Evolutionary conservation across 2,888 invertebrate genomes (phyloP).

Genomic region (Athetis lepigone): DNA sequence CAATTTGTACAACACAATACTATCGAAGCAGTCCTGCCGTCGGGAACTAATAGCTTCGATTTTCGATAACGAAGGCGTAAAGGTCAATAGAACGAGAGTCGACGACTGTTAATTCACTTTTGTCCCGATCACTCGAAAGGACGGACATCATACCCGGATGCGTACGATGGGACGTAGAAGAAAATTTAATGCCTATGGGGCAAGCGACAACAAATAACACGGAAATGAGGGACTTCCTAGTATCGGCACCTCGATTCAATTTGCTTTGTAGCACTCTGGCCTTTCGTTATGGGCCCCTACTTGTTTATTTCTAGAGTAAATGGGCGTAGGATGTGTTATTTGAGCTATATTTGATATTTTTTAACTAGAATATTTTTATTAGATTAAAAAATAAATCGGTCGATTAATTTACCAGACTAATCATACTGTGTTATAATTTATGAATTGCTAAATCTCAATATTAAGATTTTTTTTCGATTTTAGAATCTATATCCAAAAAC

Average conservation of each 20-base stretch:
- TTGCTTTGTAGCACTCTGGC: conserved; percentile 76
- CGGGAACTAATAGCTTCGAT: conserved; percentile 74
- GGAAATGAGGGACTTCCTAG: conserved; percentile 88
- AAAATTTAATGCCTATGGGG: conserved; percentile 83
- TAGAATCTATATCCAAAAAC: background rate
- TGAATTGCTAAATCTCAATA: background rate
- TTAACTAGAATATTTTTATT: background rate
- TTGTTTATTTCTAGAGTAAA: conserved; percentile 63
- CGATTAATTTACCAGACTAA: no score
- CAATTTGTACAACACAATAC: conserved; percentile 48
- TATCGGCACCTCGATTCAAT: conserved; percentile 86
- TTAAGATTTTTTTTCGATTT: background rate
- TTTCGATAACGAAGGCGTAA: conserved; percentile 73
- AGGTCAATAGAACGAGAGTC: conserved; percentile 77
- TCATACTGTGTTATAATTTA: no score
- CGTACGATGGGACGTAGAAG: conserved; percentile 76
- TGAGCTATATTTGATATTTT: conserved; percentile 7
- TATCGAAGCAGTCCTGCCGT: conserved; percentile 48
- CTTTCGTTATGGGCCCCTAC: conserved; percentile 64
- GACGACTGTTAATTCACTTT: conserved; percentile 81
- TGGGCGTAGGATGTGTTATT: conserved; percentile 49
- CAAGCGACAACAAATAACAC: conserved; percentile 83
- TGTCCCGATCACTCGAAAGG: conserved; percentile 70
- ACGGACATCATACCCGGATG: conserved; percentile 81
- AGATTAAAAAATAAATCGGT: background rate